These are phyloP conservation scores for Sialis fuliginosa DNA, from an alignment of 2,888 invertebrate species.

Conservation along the genomic window DNA sequence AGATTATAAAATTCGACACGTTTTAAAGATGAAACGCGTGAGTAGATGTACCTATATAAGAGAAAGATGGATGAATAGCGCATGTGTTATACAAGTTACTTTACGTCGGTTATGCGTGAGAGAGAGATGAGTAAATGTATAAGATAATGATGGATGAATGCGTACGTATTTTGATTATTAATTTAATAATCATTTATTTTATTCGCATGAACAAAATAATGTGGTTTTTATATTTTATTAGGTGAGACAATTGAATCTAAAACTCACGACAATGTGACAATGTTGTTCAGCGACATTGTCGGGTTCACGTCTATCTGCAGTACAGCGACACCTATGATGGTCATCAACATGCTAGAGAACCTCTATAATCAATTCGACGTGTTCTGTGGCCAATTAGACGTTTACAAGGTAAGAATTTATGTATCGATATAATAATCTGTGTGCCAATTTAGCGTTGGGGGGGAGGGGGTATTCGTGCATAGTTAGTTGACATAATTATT, in stretches of 20 bases:
- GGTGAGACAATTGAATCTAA: slow-evolving; percentile 85
- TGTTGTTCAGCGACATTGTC: slow-evolving; percentile 91
- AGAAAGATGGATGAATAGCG: too few species aligned
- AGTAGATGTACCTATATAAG: too few species aligned
- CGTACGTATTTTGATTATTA: too few species aligned
- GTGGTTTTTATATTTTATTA: slow-evolving; percentile 18
- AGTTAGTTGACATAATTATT: background rate
- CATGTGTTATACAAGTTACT: too few species aligned
- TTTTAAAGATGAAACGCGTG: too few species aligned
- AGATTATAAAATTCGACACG: too few species aligned
- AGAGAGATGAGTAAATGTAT: too few species aligned
- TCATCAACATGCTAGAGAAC: slow-evolving; percentile 84
- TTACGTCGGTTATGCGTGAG: too few species aligned
- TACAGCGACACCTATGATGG: slow-evolving; percentile 88
- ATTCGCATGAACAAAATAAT: too few species aligned
- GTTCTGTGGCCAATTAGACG: slow-evolving; percentile 81
- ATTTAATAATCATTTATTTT: too few species aligned
- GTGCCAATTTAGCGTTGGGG: background rate
- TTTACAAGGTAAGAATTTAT: slow-evolving; percentile 60
- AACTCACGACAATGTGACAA: slow-evolving; percentile 84
- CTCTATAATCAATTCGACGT: slow-evolving; percentile 87
- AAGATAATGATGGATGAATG: too few species aligned
- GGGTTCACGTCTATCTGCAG: slow-evolving; percentile 94
- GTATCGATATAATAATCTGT: too few species aligned
- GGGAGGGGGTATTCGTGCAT: background rate